These are phyloP conservation scores for Cairina moschata DNA, from an alignment of 2,113 vertebrate species.

Conservation along the genomic window DNA sequence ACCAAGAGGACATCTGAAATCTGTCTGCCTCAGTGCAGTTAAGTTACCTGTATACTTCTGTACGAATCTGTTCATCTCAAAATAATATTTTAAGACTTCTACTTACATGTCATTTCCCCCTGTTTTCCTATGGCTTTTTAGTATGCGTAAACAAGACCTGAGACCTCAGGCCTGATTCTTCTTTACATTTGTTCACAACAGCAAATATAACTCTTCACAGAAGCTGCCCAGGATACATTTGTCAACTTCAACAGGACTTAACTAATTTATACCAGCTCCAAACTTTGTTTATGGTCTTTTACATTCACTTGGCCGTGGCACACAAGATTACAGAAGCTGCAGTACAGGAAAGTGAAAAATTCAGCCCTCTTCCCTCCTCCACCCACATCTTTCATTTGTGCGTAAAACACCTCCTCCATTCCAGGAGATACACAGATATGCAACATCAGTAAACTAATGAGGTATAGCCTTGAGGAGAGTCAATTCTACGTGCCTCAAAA, in stretches of 20 bases:
- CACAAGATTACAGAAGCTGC: background rate
- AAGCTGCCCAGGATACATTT: background rate
- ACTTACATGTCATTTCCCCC: background rate
- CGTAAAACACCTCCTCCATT: background rate
- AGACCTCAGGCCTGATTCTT: background rate
- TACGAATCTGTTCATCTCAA: background rate
- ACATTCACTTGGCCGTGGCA: background rate
- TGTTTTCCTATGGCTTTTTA: background rate
- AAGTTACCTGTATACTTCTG: background rate
- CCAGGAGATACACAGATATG: background rate
- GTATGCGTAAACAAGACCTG: background rate
- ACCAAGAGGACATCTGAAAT: background rate
- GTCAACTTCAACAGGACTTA: background rate
- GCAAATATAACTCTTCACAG: background rate
- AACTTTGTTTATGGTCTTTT: conserved; percentile 3
- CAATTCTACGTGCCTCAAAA: background rate
- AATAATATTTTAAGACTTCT: background rate
- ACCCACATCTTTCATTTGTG: background rate
- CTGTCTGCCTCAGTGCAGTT: background rate
- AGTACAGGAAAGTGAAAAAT: conserved; percentile 33
- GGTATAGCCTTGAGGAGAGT: background rate
- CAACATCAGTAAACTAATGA: conserved; percentile 18
- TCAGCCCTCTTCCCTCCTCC: background rate
- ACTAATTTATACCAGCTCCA: background rate
- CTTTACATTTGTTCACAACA: background rate